Conservation (phyloP, 2,888 invertebrate species). For the Drosophila lutescens region DNA sequence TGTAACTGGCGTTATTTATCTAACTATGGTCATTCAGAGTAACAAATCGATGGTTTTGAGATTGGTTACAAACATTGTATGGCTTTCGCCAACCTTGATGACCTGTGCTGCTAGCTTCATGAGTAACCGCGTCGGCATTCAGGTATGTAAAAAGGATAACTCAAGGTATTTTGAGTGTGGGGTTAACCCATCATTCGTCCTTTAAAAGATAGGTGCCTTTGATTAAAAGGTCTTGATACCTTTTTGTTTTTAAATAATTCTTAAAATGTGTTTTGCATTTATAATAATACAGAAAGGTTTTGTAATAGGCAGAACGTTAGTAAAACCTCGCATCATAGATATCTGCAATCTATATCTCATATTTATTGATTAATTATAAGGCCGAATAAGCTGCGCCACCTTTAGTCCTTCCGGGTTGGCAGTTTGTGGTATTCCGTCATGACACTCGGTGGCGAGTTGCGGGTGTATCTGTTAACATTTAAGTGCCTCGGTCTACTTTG, state of each 20-base stretch:
- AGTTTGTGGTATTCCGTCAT: slow-evolving; percentile 44
- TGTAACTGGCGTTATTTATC: slow-evolving; percentile 56
- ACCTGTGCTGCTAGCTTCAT: slow-evolving; percentile 54
- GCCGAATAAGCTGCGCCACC: too few species aligned
- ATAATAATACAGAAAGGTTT: too few species aligned
- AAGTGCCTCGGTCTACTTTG: slow-evolving; percentile 65
- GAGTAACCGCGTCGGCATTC: slow-evolving; percentile 56
- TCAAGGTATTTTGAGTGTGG: too few species aligned
- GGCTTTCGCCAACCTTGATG: slow-evolving; percentile 60
- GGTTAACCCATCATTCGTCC: too few species aligned
- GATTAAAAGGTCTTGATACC: too few species aligned
- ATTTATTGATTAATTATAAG: neutral
- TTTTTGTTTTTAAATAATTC: too few species aligned
- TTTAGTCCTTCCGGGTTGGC: neutral
- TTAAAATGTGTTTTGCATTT: too few species aligned
- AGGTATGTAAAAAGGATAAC: slow-evolving; percentile 56
- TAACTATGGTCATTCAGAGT: slow-evolving; percentile 37
- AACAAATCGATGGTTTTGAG: neutral
- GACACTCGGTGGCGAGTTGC: slow-evolving; percentile 59
- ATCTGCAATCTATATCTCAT: neutral
- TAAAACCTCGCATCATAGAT: neutral
- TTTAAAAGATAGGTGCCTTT: too few species aligned
- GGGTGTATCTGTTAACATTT: slow-evolving; percentile 61
- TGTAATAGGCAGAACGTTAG: neutral
- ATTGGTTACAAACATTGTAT: slow-evolving; percentile 42